Percentiles rank a stretch among this genome's conserved stretches.
These are phyloP conservation scores for Trachurus trachurus DNA, from an alignment of 2,797 vertebrate species.

Conservation along the genomic window DNA sequence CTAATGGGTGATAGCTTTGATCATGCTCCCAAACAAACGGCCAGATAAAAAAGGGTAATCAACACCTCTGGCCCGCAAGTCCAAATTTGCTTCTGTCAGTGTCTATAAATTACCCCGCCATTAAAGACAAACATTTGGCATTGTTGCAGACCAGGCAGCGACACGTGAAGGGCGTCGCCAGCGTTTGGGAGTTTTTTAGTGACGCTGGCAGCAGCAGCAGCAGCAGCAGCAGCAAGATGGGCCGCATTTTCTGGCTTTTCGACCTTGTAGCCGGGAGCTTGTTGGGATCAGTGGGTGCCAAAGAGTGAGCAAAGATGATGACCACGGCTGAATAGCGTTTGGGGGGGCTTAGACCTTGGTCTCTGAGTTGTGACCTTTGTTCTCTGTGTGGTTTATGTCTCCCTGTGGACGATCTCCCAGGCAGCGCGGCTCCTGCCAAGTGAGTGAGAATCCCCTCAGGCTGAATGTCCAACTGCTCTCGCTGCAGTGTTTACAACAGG, in stretches of 20 bases:
- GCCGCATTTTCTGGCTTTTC: constrained; percentile 35
- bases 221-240: neutral
- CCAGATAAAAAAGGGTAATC: constrained; percentile 76
- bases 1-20: constrained; percentile 74
- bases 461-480: constrained; percentile 35
- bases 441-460: constrained; percentile 51
- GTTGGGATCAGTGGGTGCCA: constrained; percentile 68
- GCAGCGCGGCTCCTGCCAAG: constrained; percentile 55
- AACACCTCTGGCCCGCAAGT: constrained; percentile 72
- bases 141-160: constrained; percentile 47
- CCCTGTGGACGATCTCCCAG: constrained; percentile 62
- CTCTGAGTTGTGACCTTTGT: constrained; percentile 84
- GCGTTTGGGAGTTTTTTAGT: constrained; percentile 24
- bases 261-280: constrained; percentile 51
- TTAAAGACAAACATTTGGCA: constrained; percentile 69
- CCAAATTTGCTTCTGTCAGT: constrained; percentile 68
- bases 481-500: constrained; percentile 18
- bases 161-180: constrained; percentile 44
- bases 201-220: constrained; percentile 23
- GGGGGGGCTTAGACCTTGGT: constrained; percentile 70
- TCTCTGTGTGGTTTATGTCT: constrained; percentile 76
- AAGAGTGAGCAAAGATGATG: constrained; percentile 58
- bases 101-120: constrained; percentile 70
- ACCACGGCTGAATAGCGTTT: constrained; percentile 65
- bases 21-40: constrained; percentile 72